These are phyloP conservation scores for Caenorhabditis briggsae DNA, from an alignment of 1,140 invertebrate genomes.

Conservation along the genomic window DNA sequence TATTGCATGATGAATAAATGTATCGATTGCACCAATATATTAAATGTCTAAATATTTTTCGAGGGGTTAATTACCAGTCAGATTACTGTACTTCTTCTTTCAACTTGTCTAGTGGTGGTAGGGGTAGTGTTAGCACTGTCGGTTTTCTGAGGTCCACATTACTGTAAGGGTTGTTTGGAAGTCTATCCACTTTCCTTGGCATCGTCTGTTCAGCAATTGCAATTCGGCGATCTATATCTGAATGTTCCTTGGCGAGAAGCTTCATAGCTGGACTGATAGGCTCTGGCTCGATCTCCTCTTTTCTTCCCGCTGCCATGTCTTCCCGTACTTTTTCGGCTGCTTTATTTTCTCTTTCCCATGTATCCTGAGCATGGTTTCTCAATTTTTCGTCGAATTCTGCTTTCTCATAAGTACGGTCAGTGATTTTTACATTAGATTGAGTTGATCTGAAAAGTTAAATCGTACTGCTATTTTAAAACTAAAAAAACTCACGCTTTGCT, in stretches of 20 bases:
- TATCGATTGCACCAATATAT: conserved; percentile 17
- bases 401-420: neutral
- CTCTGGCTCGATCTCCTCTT: neutral
- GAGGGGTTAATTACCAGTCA: neutral
- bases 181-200: neutral
- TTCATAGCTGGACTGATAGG: conserved; percentile 34
- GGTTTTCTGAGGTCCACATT: conserved; percentile 4
- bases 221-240: conserved; percentile 13
- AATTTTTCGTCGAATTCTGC: conserved; percentile 50
- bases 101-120: neutral
- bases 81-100: neutral
- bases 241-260: conserved; percentile 33
- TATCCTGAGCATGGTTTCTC: conserved; percentile 36
- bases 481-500: neutral
- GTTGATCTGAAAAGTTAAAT: neutral
- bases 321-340: conserved; percentile 15
- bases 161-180: conserved; percentile 14
- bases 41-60: neutral
- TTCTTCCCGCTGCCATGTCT: neutral
- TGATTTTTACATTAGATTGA: neutral
- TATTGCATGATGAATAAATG: conserved; percentile 29
- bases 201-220: conserved; percentile 21
- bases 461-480: neutral
- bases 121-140: neutral
- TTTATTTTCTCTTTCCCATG: conserved; percentile 39